A percentile compares a stretch with the other conserved stretches of the same genome.
phyloP scores from a whole-genome alignment of 2,113 vertebrate genomes.

The Sphyrna mokarran region DNA sequence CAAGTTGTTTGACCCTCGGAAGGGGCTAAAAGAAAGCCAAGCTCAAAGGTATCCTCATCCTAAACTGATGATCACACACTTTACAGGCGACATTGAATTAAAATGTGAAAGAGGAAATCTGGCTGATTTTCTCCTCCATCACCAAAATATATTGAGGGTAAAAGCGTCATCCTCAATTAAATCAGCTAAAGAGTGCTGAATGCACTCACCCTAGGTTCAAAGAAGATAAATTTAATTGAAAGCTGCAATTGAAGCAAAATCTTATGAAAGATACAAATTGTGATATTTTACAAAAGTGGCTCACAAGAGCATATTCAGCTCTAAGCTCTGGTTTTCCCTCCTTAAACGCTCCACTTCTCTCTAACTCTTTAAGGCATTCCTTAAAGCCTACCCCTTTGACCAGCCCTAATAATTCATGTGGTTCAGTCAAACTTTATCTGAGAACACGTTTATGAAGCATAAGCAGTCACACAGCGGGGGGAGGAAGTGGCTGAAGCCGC shows the following conservation, averaged over 20 bases:
- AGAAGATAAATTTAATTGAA: not conserved
- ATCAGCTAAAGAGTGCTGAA: not conserved
- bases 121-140: not conserved
- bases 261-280: too few species aligned
- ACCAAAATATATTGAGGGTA: not conserved
- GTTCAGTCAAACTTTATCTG: not conserved
- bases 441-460: not conserved
- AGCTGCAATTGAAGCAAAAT: not conserved
- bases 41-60: not conserved
- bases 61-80: not conserved
- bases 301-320: not conserved
- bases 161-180: not conserved
- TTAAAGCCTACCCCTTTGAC: not conserved
- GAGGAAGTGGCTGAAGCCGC: too few species aligned
- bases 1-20: not conserved
- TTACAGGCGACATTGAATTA: not conserved
- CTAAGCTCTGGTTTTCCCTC: not conserved
- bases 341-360: not conserved
- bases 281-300: not conserved
- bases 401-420: not conserved
- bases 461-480: too few species aligned
- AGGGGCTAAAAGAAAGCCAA: not conserved
- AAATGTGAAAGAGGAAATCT: not conserved
- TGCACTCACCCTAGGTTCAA: too few species aligned
- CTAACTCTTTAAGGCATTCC: not conserved